Base-by-base conservation (phyloP, 2,113 vertebrate genomes). In the Salvelinus sp. region DNA sequence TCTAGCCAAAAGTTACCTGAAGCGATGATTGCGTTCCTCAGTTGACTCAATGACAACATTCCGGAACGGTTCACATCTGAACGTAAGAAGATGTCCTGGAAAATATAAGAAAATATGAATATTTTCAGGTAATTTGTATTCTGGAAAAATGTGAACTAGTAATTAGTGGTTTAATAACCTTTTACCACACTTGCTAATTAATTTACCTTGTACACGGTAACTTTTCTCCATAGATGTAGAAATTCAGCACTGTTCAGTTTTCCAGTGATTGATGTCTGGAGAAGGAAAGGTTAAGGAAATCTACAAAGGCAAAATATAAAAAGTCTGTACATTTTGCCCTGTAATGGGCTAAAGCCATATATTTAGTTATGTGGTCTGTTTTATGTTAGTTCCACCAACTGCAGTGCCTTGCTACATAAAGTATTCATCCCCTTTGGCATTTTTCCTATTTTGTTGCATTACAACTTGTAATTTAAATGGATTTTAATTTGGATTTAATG, bases 241-340 rank as follows among this genome's bases (percentile, higher is more conserved):
- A 93, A 90, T 79, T 94, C 92, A 7, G 74, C 38, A 6, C 73
- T 10, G 69, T 87, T 91, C 13, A 94, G 85, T 75, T 85, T 92
- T 54, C 92, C 91, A 3, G 90, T 91, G 62, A 90, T 83, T 0
- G 90, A 92, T 0, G 88, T 76, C 92, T 91, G 74, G 62, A 78
- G 22, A 69, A 27, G 0, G 4, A 12, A 33, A 3, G 38, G 38
- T 44, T 44, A 44, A 44, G 9, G 7, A 44, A 10, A 44, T 44
- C 38, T 44, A 44, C 7, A 44, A 44, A 10, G 38, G 38, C 7
- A 44, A 9, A 44, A 10, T 10, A 44, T 44, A 44, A 44, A 38
- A 38, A 10, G 38, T 44, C 2, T 44, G 38, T 44, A 44, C 38
- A 44, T 38, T 38, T 38, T 38, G 38, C 7, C 38, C 38, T 38